A percentile compares a stretch with the other conserved stretches of the same genome.
Evolutionary conservation across 2,888 invertebrate genomes (phyloP).

Genomic region (Labia minor): DNA sequence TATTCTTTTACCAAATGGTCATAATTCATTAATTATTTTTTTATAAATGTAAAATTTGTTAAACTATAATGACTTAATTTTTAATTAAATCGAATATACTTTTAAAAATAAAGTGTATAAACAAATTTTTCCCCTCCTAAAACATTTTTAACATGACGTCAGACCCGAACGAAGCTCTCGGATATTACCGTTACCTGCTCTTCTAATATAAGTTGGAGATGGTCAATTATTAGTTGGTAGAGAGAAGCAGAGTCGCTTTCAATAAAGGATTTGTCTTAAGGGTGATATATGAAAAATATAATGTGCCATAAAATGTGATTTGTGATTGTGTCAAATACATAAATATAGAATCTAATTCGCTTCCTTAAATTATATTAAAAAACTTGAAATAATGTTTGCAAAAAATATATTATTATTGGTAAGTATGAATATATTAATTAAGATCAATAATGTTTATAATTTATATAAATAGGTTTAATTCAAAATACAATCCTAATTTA

Average conservation of each 20-base stretch:
- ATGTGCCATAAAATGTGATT: slow-evolving; percentile 2
- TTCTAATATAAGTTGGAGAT: neutral
- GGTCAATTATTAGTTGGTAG: neutral
- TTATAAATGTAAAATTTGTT: too few relatives aligned
- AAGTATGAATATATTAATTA: too few relatives aligned
- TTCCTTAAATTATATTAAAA: neutral
- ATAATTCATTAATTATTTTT: too few relatives aligned
- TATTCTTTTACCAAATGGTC: too few relatives aligned
- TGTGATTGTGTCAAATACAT: neutral
- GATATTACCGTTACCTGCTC: neutral
- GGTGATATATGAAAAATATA: neutral
- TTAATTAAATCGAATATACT: too few relatives aligned
- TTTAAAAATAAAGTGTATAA: neutral
- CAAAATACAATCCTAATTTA: too few relatives aligned
- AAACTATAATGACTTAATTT: too few relatives aligned
- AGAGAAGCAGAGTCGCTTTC: neutral
- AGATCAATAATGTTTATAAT: too few relatives aligned
- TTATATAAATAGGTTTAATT: too few relatives aligned
- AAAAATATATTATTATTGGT: neutral
- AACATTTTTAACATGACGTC: neutral
- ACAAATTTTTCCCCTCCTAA: neutral
- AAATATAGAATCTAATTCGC: neutral
- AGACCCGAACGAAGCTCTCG: neutral
- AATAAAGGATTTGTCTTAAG: neutral
- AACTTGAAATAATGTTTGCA: neutral